A percentile compares a stretch with the other conserved stretches of the same genome.
These are phyloP conservation scores for Capitulum mitella DNA, from an alignment of 2,888 invertebrate genomes.

Conservation along the genomic window DNA sequence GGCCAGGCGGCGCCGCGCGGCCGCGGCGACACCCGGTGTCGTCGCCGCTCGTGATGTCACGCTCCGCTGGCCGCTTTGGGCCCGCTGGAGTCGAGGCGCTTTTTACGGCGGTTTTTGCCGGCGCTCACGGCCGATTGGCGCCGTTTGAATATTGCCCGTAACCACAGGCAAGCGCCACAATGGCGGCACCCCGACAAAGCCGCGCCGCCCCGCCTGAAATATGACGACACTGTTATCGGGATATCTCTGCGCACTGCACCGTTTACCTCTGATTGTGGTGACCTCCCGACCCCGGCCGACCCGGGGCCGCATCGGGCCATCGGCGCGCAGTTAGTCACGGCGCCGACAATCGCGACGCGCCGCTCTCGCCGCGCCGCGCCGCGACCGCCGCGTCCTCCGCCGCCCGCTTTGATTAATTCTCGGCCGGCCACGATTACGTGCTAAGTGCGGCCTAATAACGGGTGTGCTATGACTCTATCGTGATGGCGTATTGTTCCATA, in stretches of 20 bases:
- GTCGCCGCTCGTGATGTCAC: not conserved
- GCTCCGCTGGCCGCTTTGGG: not conserved
- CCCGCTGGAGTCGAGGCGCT: not conserved
- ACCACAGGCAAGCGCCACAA: not conserved
- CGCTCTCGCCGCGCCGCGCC: not conserved
- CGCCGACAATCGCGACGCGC: not conserved
- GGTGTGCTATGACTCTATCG: not conserved
- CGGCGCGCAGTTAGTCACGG: not conserved
- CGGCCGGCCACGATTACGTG: not conserved
- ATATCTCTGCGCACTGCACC: not conserved
- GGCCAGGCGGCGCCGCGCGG: too few species aligned
- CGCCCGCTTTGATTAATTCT: not conserved
- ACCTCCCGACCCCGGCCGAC: not conserved
- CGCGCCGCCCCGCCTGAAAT: not conserved
- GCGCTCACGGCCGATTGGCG: not conserved
- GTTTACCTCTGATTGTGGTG: constrained; percentile 14
- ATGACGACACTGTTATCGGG: constrained; percentile 10
- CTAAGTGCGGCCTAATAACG: not conserved
- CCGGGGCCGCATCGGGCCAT: not conserved
- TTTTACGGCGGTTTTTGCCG: not conserved
- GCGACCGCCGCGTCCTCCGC: not conserved
- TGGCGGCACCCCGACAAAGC: not conserved
- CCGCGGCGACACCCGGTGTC: not conserved
- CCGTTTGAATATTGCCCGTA: not conserved
- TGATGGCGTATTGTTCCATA: not conserved